Evolutionary conservation across 2,797 vertebrate species (phyloP).

Genomic region (Malacoraja senta): DNA sequence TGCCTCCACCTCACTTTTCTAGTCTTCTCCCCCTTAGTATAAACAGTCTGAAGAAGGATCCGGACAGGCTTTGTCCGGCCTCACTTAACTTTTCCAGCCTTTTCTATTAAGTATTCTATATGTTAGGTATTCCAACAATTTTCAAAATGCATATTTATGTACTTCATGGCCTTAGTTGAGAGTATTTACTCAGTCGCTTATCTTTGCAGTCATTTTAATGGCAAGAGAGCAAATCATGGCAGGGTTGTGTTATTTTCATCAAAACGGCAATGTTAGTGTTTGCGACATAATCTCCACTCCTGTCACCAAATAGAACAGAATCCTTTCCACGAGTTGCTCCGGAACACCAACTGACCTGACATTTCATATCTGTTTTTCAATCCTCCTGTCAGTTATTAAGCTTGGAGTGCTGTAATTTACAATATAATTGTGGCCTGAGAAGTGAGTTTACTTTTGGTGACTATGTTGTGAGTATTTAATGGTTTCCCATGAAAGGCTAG

Average conservation of each 20-base stretch:
- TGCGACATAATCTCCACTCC: background rate
- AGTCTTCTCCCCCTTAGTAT: no score
- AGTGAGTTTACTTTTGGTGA: background rate
- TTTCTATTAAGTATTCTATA: no score
- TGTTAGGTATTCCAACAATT: no score
- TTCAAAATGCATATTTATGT: background rate
- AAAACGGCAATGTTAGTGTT: background rate
- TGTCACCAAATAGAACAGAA: background rate
- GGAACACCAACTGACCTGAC: background rate
- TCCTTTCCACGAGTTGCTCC: background rate
- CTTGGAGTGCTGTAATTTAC: background rate
- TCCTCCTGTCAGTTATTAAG: background rate
- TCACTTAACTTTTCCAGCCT: no score
- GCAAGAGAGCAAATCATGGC: background rate
- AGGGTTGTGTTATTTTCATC: constrained; percentile 11
- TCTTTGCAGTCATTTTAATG: background rate
- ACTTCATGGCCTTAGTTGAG: background rate
- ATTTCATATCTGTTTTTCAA: background rate
- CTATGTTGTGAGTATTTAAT: background rate
- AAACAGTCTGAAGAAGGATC: no score
- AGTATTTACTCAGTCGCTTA: background rate
- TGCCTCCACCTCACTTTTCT: no score
- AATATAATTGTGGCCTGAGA: background rate
- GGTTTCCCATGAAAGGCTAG: background rate
- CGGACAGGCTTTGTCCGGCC: no score